Percentiles rank a stretch among this genome's conserved stretches.
Conservation (phyloP, 2,113 vertebrate genomes). For the Solea solea region DNA sequence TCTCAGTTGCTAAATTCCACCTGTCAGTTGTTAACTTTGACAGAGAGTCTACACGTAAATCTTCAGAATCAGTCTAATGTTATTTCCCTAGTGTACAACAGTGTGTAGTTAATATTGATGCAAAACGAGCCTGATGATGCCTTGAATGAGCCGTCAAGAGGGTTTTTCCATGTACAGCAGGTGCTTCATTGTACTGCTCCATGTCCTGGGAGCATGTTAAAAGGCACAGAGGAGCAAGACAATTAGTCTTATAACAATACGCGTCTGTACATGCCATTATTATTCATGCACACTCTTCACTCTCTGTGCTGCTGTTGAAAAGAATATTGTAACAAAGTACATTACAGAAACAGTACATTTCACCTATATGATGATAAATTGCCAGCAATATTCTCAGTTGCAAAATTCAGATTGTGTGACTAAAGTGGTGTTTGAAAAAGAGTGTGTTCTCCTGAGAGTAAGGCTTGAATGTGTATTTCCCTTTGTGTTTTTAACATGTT, state of each 20-base stretch:
- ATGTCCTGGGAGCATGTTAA: constrained; percentile 51
- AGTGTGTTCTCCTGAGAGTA: constrained; percentile 13
- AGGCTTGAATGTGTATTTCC: constrained; percentile 45
- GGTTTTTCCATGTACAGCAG: constrained; percentile 57
- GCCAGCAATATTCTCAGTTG: not conserved
- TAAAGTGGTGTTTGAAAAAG: constrained; percentile 2
- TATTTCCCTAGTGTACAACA: too few species aligned
- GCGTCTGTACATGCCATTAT: constrained; percentile 49
- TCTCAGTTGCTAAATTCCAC: too few species aligned
- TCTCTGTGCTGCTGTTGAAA: not conserved
- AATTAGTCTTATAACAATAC: constrained; percentile 72
- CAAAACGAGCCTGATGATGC: constrained; percentile 59
- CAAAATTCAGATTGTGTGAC: not conserved
- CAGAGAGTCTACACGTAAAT: too few species aligned
- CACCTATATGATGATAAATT: too few species aligned
- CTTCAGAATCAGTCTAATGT: too few species aligned
- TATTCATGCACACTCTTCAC: constrained; percentile 39
- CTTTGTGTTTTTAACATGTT: constrained; percentile 57
- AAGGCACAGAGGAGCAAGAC: constrained; percentile 65
- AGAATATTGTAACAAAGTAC: not conserved
- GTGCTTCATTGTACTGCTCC: constrained; percentile 18
- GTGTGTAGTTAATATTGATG: constrained; percentile 49
- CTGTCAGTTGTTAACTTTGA: too few species aligned
- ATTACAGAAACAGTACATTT: not conserved
- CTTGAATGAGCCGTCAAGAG: constrained; percentile 67